Base-by-base conservation (phyloP, 2,113 vertebrate species). In the Gallinago undulata region DNA sequence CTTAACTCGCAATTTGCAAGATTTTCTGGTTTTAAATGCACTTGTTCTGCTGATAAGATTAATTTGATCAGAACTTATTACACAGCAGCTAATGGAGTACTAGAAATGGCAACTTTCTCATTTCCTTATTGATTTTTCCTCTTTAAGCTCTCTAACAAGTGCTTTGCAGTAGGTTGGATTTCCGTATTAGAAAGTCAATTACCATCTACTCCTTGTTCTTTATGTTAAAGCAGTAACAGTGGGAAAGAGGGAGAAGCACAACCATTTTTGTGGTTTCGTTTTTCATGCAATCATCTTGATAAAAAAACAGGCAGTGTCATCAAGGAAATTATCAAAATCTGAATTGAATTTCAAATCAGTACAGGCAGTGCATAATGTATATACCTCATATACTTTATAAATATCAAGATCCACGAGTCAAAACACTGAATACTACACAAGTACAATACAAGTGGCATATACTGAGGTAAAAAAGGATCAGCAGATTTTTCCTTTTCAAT, bases 101-200 rank as follows among this genome's bases (percentile, higher is more conserved):
- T 55, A 87, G 85, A 84, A 93, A 89, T 43, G 33, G 50, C 55
- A 87, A 63, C 45, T 68, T 57, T 37, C 75, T 83, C 22, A 50
- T 84, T 95, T 94, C 80, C 37, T 48, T 72, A 82, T 82, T 93
- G 90, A 91, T 89, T 93, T 90, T 94, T 68, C 57, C 69, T 94
- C 53, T 64, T 80, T 37, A 60, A 39, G n/a, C 28, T 90, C 70
- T 75, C 59, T 41, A 88, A 69, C 47, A 82, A 67, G 45, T 37
- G 37, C 24, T 85, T 74, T 8, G 1, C 63, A 80, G 33, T 33
- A 53, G 24, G 33, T 10, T 89, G 28, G 19, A 48, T 67, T 85
- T 72, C 87, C 23, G 8, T 19, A 15, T 60, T 67, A 39, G 31
- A 53, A 93, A 94, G 70, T 17, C 57, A 70, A 67, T 80, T 80